Percentiles rank a stretch among this genome's conserved stretches.
Evolutionary conservation across 2,797 vertebrate species (phyloP).

Genomic region (Hafferia zeledoni): DNA sequence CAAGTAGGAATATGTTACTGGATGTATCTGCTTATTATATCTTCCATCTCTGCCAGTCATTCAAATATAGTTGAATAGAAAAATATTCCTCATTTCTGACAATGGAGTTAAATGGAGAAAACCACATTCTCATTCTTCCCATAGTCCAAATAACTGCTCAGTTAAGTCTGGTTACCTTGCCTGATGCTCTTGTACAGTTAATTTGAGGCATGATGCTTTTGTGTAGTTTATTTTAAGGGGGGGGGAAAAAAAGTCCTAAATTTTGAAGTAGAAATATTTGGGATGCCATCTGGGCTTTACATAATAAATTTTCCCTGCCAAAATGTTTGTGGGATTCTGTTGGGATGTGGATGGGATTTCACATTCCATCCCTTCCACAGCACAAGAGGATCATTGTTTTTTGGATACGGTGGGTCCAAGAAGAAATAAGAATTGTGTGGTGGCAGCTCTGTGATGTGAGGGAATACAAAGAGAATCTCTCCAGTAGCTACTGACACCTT

Average conservation of each 20-base stretch:
- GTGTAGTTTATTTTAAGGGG: conserved; percentile 35
- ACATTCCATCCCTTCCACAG: conserved; percentile 54
- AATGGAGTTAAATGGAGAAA: conserved; percentile 38
- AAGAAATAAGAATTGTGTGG: background rate
- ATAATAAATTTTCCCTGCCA: conserved; percentile 61
- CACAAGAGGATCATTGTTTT: conserved; percentile 57
- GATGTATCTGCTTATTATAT: background rate
- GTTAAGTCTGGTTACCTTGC: conserved; percentile 51
- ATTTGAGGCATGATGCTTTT: conserved; percentile 23
- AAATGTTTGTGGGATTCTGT: conserved; percentile 65
- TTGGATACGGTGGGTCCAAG: conserved; percentile 21
- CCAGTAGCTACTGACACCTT: background rate
- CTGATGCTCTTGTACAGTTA: background rate
- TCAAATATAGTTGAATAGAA: conserved; percentile 40
- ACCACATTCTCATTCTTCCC: conserved; percentile 45
- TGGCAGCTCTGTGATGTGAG: background rate
- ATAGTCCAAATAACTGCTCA: conserved; percentile 34
- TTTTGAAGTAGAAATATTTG: conserved; percentile 63
- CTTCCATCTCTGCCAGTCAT: conserved; percentile 54
- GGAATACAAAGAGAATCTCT: background rate
- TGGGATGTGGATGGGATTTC: conserved; percentile 65
- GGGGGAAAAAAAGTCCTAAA: background rate
- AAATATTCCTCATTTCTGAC: background rate
- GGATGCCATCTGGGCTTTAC: conserved; percentile 67
- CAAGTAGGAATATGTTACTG: background rate